Conservation (phyloP, 2,797 vertebrate species). For the Myioborus miniatus region DNA sequence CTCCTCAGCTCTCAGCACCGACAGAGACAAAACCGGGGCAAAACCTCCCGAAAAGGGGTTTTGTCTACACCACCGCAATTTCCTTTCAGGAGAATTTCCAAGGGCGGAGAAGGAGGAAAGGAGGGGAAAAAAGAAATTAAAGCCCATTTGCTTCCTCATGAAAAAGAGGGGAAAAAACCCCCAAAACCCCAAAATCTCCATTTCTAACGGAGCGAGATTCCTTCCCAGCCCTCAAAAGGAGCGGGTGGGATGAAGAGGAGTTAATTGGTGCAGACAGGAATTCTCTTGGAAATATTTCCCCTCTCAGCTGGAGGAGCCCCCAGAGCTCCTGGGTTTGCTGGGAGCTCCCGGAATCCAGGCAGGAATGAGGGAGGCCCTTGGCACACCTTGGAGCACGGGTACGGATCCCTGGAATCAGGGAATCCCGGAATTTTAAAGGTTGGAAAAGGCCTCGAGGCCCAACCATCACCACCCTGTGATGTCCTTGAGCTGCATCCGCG, state of each 20-base stretch:
- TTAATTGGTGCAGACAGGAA: background rate
- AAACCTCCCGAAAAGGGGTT: background rate
- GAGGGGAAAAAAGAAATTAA: slow-evolving; percentile 54
- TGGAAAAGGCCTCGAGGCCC: background rate
- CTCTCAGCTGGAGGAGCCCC: background rate
- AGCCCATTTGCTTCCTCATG: background rate
- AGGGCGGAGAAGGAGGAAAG: slow-evolving; percentile 25
- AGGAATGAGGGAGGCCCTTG: fast-evolving
- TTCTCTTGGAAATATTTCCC: background rate
- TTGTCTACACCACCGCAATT: background rate
- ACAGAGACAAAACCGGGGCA: slow-evolving; percentile 35
- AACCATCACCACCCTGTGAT: fast-evolving
- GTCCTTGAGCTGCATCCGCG: fast-evolving
- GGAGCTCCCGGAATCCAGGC: background rate
- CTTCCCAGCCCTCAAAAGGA: background rate
- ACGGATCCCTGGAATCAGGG: fast-evolving
- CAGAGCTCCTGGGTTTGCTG: background rate
- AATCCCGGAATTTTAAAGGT: fast-evolving
- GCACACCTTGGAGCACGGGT: fast-evolving
- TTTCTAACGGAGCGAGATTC: background rate
- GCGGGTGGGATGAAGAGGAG: background rate
- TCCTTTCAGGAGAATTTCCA: background rate
- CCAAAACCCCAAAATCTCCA: background rate
- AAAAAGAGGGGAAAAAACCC: background rate
- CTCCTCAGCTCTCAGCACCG: background rate